A percentile compares a stretch with the other conserved stretches of the same genome.
Conservation (phyloP, 1,140 invertebrate genomes). For the Archivesica marissinica region DNA sequence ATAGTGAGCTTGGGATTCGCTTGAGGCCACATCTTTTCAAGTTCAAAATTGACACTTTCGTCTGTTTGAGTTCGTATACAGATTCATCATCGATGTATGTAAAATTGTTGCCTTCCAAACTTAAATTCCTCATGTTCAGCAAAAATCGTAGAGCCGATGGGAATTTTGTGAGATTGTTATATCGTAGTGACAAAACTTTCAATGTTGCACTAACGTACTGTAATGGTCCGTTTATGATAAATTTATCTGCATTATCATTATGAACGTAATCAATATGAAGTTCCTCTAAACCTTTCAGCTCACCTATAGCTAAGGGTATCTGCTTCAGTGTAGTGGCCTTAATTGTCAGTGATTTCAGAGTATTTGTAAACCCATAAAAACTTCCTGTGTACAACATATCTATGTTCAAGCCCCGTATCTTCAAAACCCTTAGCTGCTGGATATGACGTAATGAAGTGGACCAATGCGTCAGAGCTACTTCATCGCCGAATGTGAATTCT, state of each 20-base stretch:
- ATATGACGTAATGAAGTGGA: conserved; percentile 4
- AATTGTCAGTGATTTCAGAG: conserved; percentile 20
- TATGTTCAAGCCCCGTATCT: neutral
- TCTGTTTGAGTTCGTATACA: neutral
- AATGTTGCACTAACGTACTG: neutral
- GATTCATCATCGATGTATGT: conserved; percentile 31
- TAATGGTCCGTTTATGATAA: conserved; percentile 1
- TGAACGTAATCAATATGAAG: conserved; percentile 32
- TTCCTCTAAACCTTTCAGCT: conserved; percentile 23
- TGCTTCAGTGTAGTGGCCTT: neutral
- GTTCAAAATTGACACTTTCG: conserved; percentile 9
- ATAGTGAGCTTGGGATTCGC: conserved; percentile 16
- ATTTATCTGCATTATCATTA: neutral
- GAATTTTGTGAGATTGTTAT: conserved; percentile 13
- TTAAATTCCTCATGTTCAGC: neutral
- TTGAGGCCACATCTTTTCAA: conserved; percentile 36
- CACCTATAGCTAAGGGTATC: conserved; percentile 7
- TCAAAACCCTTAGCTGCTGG: neutral
- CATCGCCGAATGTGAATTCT: conserved; percentile 33
- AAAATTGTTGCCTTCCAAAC: conserved; percentile 31
- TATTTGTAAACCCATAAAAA: conserved; percentile 25
- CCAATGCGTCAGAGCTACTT: neutral
- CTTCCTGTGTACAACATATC: neutral
- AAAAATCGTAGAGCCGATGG: conserved; percentile 15
- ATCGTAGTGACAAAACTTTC: conserved; percentile 10